Conservation (phyloP, 1,140 invertebrate genomes). For the Zaprionus lachaisei region DNA sequence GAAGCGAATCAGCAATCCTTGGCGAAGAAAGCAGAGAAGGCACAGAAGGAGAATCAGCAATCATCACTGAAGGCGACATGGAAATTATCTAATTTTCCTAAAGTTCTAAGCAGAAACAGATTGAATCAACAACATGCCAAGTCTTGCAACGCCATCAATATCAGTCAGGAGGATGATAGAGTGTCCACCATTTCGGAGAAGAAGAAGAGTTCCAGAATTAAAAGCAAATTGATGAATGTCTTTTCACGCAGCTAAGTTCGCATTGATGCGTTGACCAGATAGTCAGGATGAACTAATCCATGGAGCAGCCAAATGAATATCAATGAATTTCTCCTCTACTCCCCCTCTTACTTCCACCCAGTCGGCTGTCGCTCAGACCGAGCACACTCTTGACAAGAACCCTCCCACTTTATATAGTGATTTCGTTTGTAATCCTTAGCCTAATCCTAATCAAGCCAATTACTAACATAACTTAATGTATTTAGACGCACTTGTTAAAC, state of each 20-base stretch:
- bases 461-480: slow-evolving; percentile 68
- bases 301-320: slow-evolving; percentile 25
- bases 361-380: background rate
- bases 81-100: no score
- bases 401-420: slow-evolving; percentile 64
- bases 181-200: slow-evolving; percentile 72
- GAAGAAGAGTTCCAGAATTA: slow-evolving; percentile 71
- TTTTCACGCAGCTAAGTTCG: slow-evolving; percentile 72
- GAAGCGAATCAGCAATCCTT: slow-evolving; percentile 2
- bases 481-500: slow-evolving; percentile 79
- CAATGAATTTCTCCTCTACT: slow-evolving; percentile 42
- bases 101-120: slow-evolving; percentile 19
- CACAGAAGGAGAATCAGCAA: slow-evolving; percentile 50
- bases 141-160: slow-evolving; percentile 65
- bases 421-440: slow-evolving; percentile 53
- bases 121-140: slow-evolving; percentile 56
- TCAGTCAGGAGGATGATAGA: slow-evolving; percentile 46
- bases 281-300: slow-evolving; percentile 7
- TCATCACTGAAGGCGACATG: background rate
- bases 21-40: slow-evolving; percentile 55
- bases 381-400: background rate
- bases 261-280: slow-evolving; percentile 52
- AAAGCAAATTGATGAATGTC: slow-evolving; percentile 65
- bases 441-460: slow-evolving; percentile 64
- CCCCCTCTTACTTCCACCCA: slow-evolving; percentile 21